Evolutionary conservation across 2,113 vertebrate species (phyloP).

Genomic region (Sphaerodactylus townsendi): DNA sequence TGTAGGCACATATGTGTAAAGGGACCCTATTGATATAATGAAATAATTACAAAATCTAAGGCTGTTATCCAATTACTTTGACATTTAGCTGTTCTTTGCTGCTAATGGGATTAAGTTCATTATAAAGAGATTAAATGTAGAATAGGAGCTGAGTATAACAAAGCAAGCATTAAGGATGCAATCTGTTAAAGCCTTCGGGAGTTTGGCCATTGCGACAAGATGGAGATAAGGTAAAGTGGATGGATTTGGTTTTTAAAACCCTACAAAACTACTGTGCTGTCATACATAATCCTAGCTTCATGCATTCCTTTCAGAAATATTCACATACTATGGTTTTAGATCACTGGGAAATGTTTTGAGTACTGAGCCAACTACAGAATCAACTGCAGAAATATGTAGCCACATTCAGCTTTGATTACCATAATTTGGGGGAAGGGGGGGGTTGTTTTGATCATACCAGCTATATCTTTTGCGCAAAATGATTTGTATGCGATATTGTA

Average conservation of each 20-base stretch:
- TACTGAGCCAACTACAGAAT: background rate
- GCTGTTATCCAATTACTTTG: slow-evolving; percentile 89
- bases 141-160: slow-evolving; percentile 71
- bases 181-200: slow-evolving; percentile 56
- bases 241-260: background rate
- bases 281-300: background rate
- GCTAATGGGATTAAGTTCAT: slow-evolving; percentile 91
- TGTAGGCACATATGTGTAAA: slow-evolving; percentile 36
- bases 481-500: background rate
- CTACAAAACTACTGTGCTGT: background rate
- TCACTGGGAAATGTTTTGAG: background rate
- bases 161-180: slow-evolving; percentile 60
- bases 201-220: slow-evolving; percentile 44
- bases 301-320: background rate
- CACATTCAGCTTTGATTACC: background rate
- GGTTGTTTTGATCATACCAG: background rate
- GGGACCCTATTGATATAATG: slow-evolving; percentile 64
- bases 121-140: slow-evolving; percentile 91
- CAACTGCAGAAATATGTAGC: background rate
- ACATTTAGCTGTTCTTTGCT: slow-evolving; percentile 86
- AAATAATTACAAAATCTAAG: slow-evolving; percentile 74
- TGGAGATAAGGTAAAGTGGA: background rate
- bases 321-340: background rate
- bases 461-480: background rate
- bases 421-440: background rate